Percentiles rank a stretch among this genome's conserved stretches.
phyloP scores from a whole-genome alignment of 2,113 vertebrate genomes.

The Coturnix japonica region DNA sequence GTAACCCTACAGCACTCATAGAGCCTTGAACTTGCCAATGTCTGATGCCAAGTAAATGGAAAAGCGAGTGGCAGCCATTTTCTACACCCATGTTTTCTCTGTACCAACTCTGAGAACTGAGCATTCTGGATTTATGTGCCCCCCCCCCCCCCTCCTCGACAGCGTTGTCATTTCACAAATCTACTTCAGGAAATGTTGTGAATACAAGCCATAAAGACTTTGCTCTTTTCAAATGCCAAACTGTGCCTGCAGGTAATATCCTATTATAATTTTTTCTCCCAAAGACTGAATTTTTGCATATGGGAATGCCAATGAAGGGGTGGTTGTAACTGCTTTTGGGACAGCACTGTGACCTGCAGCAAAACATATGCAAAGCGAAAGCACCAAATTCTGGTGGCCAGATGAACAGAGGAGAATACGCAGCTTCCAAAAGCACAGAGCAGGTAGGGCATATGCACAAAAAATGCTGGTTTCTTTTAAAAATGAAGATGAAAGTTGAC shows the following conservation, averaged over 20 bases:
- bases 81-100: accelerated
- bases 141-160: no score
- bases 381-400: neutral
- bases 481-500: neutral
- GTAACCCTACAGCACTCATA: neutral
- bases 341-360: neutral
- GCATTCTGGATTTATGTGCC: neutral
- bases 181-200: neutral
- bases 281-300: neutral
- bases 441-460: neutral
- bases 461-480: neutral
- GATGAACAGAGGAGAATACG: neutral
- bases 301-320: neutral
- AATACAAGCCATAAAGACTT: neutral
- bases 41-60: neutral
- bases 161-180: neutral
- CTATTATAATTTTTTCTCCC: neutral
- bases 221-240: neutral
- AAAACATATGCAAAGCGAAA: neutral
- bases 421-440: neutral
- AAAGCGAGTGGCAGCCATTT: neutral
- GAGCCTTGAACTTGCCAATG: neutral
- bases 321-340: neutral
- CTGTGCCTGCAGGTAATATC: neutral
- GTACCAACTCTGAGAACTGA: neutral